A percentile compares a stretch with the other conserved stretches of the same genome.
Conservation (phyloP, 2,888 invertebrate genomes). For the Escarpia spicata region DNA sequence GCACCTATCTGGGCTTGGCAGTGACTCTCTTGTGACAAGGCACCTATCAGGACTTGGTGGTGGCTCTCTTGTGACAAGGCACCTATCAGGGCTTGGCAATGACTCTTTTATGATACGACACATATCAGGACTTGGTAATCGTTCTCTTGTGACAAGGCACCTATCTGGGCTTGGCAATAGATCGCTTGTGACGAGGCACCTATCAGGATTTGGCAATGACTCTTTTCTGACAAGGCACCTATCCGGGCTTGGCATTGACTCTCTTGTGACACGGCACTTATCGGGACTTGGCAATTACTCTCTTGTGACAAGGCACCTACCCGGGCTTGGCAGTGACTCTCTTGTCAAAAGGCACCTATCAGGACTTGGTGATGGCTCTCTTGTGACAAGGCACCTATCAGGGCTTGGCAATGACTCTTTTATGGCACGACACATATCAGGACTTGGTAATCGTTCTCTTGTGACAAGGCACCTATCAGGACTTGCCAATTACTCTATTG, state of each 20-base stretch:
- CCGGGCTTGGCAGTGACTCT: slow-evolving; percentile 81
- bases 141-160: slow-evolving; percentile 66
- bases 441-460: slow-evolving; percentile 80
- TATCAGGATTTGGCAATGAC: slow-evolving; percentile 79
- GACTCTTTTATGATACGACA: slow-evolving; percentile 71
- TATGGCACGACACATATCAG: slow-evolving; percentile 61
- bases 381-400: slow-evolving; percentile 66
- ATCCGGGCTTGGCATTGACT: slow-evolving; percentile 79
- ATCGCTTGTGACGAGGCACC: slow-evolving; percentile 70
- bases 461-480: slow-evolving; percentile 62
- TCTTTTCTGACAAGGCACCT: slow-evolving; percentile 68
- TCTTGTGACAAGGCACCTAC: slow-evolving; percentile 67
- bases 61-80: slow-evolving; percentile 73
- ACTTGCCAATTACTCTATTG: slow-evolving; percentile 83
- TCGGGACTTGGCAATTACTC: slow-evolving; percentile 81
- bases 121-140: slow-evolving; percentile 77
- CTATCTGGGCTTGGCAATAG: slow-evolving; percentile 79
- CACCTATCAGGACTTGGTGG: slow-evolving; percentile 75
- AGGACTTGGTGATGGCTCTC: slow-evolving; percentile 81
- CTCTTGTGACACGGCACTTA: slow-evolving; percentile 69
- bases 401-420: slow-evolving; percentile 83
- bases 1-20: slow-evolving; percentile 73
- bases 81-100: slow-evolving; percentile 77
- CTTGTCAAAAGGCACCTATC: slow-evolving; percentile 66
- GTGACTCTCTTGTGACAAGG: slow-evolving; percentile 75